These are phyloP conservation scores for Charanyca ferruginea DNA, from an alignment of 2,888 invertebrate species.

Conservation along the genomic window DNA sequence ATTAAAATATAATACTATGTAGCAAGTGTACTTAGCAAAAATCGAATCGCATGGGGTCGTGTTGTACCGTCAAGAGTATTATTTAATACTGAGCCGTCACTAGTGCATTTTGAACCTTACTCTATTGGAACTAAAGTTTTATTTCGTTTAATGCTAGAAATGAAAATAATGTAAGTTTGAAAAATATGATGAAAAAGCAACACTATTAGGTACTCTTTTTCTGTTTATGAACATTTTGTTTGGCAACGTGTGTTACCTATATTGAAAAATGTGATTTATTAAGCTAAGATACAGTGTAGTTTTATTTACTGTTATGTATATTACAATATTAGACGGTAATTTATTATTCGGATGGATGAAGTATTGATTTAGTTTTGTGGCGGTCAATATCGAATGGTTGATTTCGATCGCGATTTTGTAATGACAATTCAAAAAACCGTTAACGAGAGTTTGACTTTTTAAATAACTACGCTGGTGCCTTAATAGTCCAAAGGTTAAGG, in stretches of 20 bases:
- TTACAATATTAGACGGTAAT: too few relatives aligned
- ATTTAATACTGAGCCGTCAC: slow-evolving; percentile 39
- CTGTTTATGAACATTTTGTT: slow-evolving; percentile 48
- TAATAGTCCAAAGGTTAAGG: too few relatives aligned
- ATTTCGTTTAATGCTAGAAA: slow-evolving; percentile 10
- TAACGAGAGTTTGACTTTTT: too few relatives aligned
- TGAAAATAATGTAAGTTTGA: slow-evolving; percentile 18
- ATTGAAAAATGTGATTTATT: slow-evolving; percentile 62
- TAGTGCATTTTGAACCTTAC: slow-evolving; percentile 32
- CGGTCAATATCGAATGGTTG: too few relatives aligned
- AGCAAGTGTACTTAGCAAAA: slow-evolving; percentile 50
- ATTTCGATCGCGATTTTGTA: too few relatives aligned
- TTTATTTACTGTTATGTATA: slow-evolving; percentile 1
- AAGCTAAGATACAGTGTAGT: background rate
- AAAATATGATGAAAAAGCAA: slow-evolving; percentile 54
- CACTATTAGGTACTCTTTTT: slow-evolving; percentile 50
- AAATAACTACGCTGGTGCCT: too few relatives aligned
- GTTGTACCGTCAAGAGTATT: slow-evolving; percentile 48
- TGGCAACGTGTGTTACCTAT: slow-evolving; percentile 44
- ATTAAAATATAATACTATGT: slow-evolving; percentile 40
- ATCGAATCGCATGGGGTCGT: slow-evolving; percentile 51
- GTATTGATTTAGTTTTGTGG: too few relatives aligned
- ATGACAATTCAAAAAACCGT: too few relatives aligned
- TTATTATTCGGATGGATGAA: too few relatives aligned
- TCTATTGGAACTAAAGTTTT: background rate